Base-by-base conservation (phyloP, 2,888 invertebrate species). In the Apodemia duryi region DNA sequence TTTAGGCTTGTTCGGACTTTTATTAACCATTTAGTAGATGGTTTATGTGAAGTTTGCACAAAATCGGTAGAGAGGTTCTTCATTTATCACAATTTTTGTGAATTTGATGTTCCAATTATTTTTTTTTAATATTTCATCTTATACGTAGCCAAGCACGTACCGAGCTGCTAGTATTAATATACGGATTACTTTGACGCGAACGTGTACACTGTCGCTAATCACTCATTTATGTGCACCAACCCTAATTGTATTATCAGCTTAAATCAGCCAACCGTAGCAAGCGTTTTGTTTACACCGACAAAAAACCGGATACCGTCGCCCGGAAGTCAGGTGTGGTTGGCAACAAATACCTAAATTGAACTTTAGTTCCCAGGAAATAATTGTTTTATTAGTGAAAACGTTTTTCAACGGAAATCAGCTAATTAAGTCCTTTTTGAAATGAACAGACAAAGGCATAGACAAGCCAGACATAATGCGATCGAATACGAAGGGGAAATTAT, bases 291-390 rank as follows among this genome's bases (percentile, higher is more conserved):
- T 80, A 80, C 71, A 74, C 66, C 72, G 74, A 85, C 84, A 86
- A 87, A 80, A 75, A 80, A 76, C 82, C 81, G 86, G 86, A 87
- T 78, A 74, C 74, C 73, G 74, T 70, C 74, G 67, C 71, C 78
- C 83, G 86, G 86, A 86, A 76, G 82, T 79, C 80, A 82, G 86
- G 85, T 83, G 85, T 67, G 73, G 70, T 60, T 32, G 57, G 57
- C 35, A 35, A 60, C 57, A 32, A 60, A 60, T 35, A 60, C 35
- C 49, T 32, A 49, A 64, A 65, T 7, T 61, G n/a, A 10, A 51
- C 65, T 65, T 11, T 65, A 52, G 9, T 4, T 7, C 10, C 38
- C 3, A 61, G 21, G 49, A 38, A 41, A 41, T 38, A 61, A n/a
- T 29, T 38, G n/a, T 13, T 29, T 9, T 29, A 61, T 60, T 65